Conservation (phyloP, 1,140 invertebrate species). For the Listronotus oregonensis region DNA sequence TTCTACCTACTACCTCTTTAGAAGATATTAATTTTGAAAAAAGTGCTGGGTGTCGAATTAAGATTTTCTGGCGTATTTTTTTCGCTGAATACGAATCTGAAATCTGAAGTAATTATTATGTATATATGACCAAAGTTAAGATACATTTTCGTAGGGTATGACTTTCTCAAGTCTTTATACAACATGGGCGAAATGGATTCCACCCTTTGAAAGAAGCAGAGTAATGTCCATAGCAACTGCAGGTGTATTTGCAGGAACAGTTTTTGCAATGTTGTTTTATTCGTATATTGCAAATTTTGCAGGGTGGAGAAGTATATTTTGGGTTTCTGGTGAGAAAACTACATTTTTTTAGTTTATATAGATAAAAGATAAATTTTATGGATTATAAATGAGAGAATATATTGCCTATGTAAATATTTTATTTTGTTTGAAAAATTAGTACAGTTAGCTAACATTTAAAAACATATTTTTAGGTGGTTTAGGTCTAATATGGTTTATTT, state of each 20-base stretch:
- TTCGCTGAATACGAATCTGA: background rate
- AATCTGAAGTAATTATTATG: background rate
- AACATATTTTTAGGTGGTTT: conserved; percentile 9
- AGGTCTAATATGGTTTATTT: conserved; percentile 14
- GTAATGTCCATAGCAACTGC: conserved; percentile 15
- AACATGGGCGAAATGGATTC: conserved; percentile 32
- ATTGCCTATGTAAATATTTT: background rate
- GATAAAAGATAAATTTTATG: too few species aligned
- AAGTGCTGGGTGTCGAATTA: too few species aligned
- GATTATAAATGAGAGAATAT: background rate
- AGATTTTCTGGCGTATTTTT: too few species aligned
- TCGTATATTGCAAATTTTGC: conserved; percentile 18
- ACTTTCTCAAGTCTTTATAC: conserved; percentile 29
- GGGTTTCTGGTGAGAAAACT: conserved; percentile 21
- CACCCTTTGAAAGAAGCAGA: conserved; percentile 25
- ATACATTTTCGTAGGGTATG: conserved; percentile 23
- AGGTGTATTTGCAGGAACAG: conserved; percentile 23
- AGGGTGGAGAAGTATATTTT: conserved; percentile 33
- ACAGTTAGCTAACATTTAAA: background rate
- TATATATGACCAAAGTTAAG: background rate
- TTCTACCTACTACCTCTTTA: too few species aligned
- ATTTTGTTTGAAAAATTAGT: background rate
- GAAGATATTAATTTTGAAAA: too few species aligned
- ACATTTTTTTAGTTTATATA: background rate
- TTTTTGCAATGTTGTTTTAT: conserved; percentile 32